Conservation (phyloP, 2,888 invertebrate genomes). For the Drosophila meridionalis region DNA sequence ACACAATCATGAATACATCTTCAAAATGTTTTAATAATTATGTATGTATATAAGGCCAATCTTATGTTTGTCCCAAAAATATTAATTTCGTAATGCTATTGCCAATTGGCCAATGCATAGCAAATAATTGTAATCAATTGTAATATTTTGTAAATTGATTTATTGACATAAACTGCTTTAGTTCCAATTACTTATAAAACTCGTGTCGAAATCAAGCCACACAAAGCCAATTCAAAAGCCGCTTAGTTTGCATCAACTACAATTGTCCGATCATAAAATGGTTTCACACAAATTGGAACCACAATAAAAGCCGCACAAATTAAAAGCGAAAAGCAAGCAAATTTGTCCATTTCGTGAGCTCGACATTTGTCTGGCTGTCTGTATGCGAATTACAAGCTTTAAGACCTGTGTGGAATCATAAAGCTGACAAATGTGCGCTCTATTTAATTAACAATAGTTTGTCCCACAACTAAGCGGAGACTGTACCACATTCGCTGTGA, state of each 20-base stretch:
- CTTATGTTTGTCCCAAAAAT: no score
- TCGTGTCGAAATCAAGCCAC: slow-evolving; percentile 39
- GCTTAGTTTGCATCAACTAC: slow-evolving; percentile 39
- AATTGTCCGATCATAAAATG: slow-evolving; percentile 20
- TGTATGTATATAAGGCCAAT: no score
- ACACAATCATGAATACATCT: neutral
- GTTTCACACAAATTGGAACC: slow-evolving; percentile 28
- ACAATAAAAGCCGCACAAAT: slow-evolving; percentile 65
- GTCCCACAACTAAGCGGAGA: slow-evolving; percentile 7
- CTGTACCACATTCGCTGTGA: slow-evolving; percentile 10
- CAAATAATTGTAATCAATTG: slow-evolving; percentile 39
- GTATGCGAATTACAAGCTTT: slow-evolving; percentile 9
- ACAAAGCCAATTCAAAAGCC: slow-evolving; percentile 46
- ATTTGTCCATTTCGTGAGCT: slow-evolving; percentile 49
- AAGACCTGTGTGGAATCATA: slow-evolving; percentile 24
- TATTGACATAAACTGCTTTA: slow-evolving; percentile 49
- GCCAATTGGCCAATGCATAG: slow-evolving; percentile 13
- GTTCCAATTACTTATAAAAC: slow-evolving; percentile 51
- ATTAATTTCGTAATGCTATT: no score
- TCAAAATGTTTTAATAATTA: neutral
- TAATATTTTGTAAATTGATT: slow-evolving; percentile 39
- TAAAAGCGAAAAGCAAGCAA: slow-evolving; percentile 59
- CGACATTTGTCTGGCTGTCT: neutral
- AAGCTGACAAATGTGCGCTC: slow-evolving; percentile 40
- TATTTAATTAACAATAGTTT: slow-evolving; percentile 15